These are phyloP conservation scores for Heliangelus exortis DNA, from an alignment of 2,797 vertebrate species.

Conservation along the genomic window DNA sequence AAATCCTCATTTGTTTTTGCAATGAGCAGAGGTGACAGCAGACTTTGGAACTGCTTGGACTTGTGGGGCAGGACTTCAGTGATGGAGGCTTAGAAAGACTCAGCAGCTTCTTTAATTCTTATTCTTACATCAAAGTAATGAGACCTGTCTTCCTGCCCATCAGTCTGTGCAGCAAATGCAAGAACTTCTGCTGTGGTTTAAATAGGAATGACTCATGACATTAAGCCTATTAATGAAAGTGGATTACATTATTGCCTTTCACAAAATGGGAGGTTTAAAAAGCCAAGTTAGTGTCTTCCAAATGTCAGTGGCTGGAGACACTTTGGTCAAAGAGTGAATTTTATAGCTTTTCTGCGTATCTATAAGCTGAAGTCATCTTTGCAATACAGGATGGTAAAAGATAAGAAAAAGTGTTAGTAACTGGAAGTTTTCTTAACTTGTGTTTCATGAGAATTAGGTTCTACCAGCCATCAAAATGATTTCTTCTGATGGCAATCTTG, in stretches of 20 bases:
- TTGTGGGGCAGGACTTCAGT: background rate
- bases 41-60: background rate
- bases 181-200: conserved; percentile 43
- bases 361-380: background rate
- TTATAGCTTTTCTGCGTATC: background rate
- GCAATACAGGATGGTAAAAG: background rate
- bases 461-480: background rate
- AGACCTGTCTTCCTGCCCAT: conserved; percentile 39
- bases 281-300: conserved; percentile 35
- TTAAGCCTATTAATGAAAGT: conserved; percentile 57
- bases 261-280: conserved; percentile 57
- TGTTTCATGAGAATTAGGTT: background rate
- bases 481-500: background rate
- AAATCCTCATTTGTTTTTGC: background rate
- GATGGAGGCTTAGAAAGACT: background rate
- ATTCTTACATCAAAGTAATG: conserved; percentile 51
- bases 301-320: conserved; percentile 28
- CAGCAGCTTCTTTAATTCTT: conserved; percentile 9
- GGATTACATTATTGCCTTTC: conserved; percentile 39
- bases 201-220: conserved; percentile 60
- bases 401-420: background rate
- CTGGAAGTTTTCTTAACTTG: background rate
- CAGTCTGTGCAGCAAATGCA: conserved; percentile 52
- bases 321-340: conserved; percentile 11
- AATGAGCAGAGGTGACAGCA: background rate